Base-by-base conservation (phyloP, 2,888 invertebrate genomes). In the Andricus quercusramuli region DNA sequence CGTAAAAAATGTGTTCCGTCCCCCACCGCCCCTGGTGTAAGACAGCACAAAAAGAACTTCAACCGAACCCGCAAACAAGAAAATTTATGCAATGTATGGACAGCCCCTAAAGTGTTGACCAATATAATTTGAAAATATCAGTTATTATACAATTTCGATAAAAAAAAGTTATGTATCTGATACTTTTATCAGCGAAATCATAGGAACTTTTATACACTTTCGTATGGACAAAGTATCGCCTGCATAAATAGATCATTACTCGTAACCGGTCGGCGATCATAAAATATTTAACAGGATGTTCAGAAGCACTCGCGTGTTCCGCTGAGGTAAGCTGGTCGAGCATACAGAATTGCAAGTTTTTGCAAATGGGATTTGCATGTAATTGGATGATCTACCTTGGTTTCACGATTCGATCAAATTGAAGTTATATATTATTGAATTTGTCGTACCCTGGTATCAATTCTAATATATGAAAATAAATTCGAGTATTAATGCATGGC, bases 271-370 rank as follows among this genome's bases (percentile, higher is more conserved):
- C 87, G 47, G 15, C n/a, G 6, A 68, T 68, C 20, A 68, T 68
- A 68, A 87, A 88, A 88, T 88, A 88, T 88, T 88, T 86, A 88
- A 87, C 87, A 88, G 87, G 83, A 83, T 78, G 79, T 84, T 81
- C 81, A 81, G 83, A 81, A 83, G 83, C 80, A 83, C 83, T 81
- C 25, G 68, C 68, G 47, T 68, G 68, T 47, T 68, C 68, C 68
- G 68, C 25, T 17, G 25, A 47, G 79, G 79, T 78, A 74, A 80
- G 29, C 68, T 85, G 79, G 81, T 70, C 83, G 78, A 64, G 74
- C 80, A 78, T 70, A 79, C 83, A 79, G 84, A 83, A 88, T 88
- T 85, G 84, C 82, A 84, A 84, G 81, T 86, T 85, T 85, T 83
- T 84, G 80, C 83, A 79, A 78, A 86, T 83, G 82, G 78, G 83